phyloP scores from a whole-genome alignment of 2,113 vertebrate species.

The Antechinus flavipes region DNA sequence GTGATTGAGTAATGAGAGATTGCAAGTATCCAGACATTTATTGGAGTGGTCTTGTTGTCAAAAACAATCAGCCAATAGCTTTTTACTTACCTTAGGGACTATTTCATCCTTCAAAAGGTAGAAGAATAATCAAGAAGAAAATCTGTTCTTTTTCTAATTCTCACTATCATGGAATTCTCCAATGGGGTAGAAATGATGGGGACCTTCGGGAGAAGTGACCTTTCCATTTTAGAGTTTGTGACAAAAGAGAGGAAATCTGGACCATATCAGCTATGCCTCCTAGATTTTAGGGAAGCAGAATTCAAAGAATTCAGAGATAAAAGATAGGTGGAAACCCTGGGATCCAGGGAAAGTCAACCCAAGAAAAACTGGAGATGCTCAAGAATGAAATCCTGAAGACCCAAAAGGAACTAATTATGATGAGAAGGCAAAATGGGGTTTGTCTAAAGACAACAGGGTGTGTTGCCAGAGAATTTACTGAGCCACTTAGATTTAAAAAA shows the following conservation, averaged over 20 bases:
- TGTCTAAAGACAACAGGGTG: not conserved
- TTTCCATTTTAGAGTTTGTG: not conserved
- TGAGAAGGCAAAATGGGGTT: not conserved
- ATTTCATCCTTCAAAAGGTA: not conserved
- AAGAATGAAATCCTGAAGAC: not conserved
- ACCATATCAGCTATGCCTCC: not conserved
- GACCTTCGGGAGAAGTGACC: not conserved
- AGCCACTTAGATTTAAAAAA: not conserved
- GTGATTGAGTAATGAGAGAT: not conserved
- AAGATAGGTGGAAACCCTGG: not conserved
- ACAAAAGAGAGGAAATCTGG: not conserved
- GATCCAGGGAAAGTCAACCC: not conserved
- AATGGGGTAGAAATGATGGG: not conserved
- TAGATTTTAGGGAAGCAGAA: not conserved
- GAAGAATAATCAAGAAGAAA: not conserved
- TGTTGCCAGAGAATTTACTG: not conserved
- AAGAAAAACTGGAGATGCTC: not conserved
- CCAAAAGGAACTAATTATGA: not conserved
- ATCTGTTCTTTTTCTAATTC: not conserved
- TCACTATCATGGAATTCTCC: not conserved
- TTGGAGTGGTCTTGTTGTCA: not conserved
- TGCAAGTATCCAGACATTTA: not conserved
- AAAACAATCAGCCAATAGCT: not conserved
- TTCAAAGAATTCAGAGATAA: not conserved
- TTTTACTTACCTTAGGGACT: not conserved